Evolutionary conservation across 23 tunicate species (phyloP), one percentile per base, ranked within the genome.

Genomic region (Ascidia mentula): DNA sequence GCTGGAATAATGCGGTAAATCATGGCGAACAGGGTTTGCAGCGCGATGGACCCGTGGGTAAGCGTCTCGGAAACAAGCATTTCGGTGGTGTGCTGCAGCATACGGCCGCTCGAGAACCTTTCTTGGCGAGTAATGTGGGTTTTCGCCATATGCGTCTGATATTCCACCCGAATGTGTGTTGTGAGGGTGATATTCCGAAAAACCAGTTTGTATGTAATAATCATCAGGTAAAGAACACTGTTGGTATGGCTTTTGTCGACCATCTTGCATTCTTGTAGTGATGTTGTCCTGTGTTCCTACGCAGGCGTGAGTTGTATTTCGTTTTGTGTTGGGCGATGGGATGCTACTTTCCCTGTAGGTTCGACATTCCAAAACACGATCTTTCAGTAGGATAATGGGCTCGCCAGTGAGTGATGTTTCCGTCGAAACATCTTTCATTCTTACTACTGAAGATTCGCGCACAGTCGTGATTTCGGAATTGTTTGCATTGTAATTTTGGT

Each of bases 401-500:
- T 85, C 71, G 1, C 78, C 79, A 9, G 80, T 69, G 3, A 78
- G 31, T 28, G 69, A 60, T 24, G 89, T 85, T 33, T 77, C 80
- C 3, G 89, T 85, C 1, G 82, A 77, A 2, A 37, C 81, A 34
- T 85, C 89, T 3, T 36, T 37, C 20, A 17, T 15, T 36, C 18
- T 17, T 18, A 26, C 32, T 28, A 46, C 37, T 26, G 46, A 17
- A 1, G 78, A 46, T 13, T 74, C 78, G 18, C 38, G 17, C 26
- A 46, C n/a, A 1, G 38, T 28, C 20, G 78, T 26, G 24, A 24
- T 36, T 32, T 6, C 12, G 7, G 46, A 15, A 18, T 15, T 6
- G 35, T 26, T 30, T n/a, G 22, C n/a, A n/a, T 37, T 74, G 9
- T 38, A 28, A 6, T 13, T 20, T 6, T 36, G 28, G 78, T 32